Evolutionary conservation across 2,888 invertebrate genomes (phyloP).

Genomic region (Chouioia cunea): DNA sequence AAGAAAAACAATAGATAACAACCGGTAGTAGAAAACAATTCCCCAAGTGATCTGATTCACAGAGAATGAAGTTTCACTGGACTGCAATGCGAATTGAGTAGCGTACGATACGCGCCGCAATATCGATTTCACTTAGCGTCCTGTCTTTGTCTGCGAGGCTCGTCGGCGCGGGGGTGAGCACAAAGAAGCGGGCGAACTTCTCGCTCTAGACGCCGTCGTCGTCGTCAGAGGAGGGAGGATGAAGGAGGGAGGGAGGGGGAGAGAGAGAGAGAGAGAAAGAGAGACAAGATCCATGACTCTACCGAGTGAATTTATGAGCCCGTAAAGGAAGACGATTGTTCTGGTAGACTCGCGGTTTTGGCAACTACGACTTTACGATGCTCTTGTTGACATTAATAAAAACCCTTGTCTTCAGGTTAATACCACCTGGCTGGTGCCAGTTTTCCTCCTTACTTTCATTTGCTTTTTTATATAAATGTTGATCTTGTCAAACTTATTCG

Average conservation of each 20-base stretch:
- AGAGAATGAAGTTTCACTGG: neutral
- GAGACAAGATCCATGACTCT: conserved; percentile 52
- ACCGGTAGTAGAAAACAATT: too few relatives aligned
- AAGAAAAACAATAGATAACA: too few relatives aligned
- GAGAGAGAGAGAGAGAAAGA: conserved; percentile 49
- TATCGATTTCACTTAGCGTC: conserved; percentile 20
- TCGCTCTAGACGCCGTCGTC: conserved; percentile 27
- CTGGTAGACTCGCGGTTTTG: conserved; percentile 56
- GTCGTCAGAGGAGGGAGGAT: conserved; percentile 44
- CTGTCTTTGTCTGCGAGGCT: conserved; percentile 7
- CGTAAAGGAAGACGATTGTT: conserved; percentile 61
- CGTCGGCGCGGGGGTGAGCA: conserved; percentile 7
- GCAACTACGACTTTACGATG: conserved; percentile 61
- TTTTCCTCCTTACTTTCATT: neutral
- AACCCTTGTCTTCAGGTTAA: conserved; percentile 13
- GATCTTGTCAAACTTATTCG: too few relatives aligned
- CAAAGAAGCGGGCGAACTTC: conserved; percentile 51
- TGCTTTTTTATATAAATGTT: too few relatives aligned
- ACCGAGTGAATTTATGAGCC: conserved; percentile 60
- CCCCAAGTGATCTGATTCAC: conserved; percentile 13
- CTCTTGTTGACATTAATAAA: conserved; percentile 51
- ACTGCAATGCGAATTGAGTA: neutral
- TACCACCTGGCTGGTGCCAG: neutral
- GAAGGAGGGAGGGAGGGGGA: conserved; percentile 29
- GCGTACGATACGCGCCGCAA: neutral